Evolutionary conservation across 2,113 vertebrate genomes (phyloP).

Genomic region (Promerops cafer): DNA sequence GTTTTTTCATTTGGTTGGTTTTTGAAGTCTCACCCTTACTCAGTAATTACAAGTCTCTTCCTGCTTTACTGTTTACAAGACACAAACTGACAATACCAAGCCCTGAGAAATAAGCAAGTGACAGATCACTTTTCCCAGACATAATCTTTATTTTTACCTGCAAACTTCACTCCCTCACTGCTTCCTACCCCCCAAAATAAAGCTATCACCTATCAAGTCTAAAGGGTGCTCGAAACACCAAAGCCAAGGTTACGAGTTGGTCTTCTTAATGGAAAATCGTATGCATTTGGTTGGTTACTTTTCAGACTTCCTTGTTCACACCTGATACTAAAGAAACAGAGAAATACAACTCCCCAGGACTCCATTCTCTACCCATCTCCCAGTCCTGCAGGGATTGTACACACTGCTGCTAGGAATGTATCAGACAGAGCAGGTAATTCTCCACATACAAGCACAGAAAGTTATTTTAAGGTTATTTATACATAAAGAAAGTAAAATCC

Average conservation of each 20-base stretch:
- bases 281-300: neutral
- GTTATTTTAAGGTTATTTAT: neutral
- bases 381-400: neutral
- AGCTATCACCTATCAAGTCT: neutral
- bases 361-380: no score
- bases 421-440: neutral
- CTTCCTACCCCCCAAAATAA: neutral
- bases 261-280: neutral
- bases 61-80: neutral
- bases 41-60: neutral
- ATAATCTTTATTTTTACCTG: neutral
- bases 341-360: neutral
- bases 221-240: neutral
- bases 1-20: neutral
- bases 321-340: neutral
- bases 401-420: neutral
- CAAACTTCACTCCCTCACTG: neutral
- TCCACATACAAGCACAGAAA: neutral
- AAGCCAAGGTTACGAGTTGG: neutral
- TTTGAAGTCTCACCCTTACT: neutral
- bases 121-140: neutral
- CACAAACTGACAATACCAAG: neutral
- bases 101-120: neutral
- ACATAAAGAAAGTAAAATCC: neutral
- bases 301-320: neutral